phyloP scores from a whole-genome alignment of 64 coral and sea anemone genomes.

The Acropora yongei region DNA sequence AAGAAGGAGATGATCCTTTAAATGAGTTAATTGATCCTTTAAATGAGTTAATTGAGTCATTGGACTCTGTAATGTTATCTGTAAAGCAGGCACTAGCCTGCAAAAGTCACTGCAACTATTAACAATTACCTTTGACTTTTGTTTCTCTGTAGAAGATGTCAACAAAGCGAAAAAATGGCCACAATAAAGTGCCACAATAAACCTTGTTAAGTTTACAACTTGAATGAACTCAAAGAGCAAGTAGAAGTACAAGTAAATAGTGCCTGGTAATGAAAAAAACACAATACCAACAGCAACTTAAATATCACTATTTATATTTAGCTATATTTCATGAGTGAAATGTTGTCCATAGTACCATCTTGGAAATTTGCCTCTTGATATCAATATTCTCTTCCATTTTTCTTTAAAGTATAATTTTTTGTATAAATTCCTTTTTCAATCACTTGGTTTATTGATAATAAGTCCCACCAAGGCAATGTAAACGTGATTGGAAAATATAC shows the following conservation, averaged over 20 bases:
- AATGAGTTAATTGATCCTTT: slow-evolving; percentile 1
- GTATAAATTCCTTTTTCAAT: slow-evolving; percentile 8
- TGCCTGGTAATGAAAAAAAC: too few relatives aligned
- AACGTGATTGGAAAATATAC: not conserved
- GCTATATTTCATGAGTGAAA: too few relatives aligned
- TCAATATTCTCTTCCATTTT: too few relatives aligned
- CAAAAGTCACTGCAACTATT: not conserved
- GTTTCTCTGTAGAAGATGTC: not conserved
- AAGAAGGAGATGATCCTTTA: slow-evolving; percentile 68
- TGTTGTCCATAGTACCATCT: too few relatives aligned
- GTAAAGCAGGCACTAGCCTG: not conserved
- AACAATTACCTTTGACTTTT: slow-evolving; percentile 1
- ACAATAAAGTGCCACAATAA: not conserved
- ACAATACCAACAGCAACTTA: too few relatives aligned
- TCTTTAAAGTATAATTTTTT: not conserved
- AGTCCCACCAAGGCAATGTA: not conserved
- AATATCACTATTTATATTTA: too few relatives aligned
- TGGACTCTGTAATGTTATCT: not conserved
- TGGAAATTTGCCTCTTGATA: too few relatives aligned
- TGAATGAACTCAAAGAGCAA: slow-evolving; percentile 39
- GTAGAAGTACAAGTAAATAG: slow-evolving; percentile 41
- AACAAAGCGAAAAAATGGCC: not conserved
- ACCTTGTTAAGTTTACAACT: not conserved
- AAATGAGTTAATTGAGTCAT: not conserved
- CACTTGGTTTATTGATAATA: slow-evolving; percentile 2